Conservation (phyloP, 2,113 vertebrate species). For the Holacanthus passer region DNA sequence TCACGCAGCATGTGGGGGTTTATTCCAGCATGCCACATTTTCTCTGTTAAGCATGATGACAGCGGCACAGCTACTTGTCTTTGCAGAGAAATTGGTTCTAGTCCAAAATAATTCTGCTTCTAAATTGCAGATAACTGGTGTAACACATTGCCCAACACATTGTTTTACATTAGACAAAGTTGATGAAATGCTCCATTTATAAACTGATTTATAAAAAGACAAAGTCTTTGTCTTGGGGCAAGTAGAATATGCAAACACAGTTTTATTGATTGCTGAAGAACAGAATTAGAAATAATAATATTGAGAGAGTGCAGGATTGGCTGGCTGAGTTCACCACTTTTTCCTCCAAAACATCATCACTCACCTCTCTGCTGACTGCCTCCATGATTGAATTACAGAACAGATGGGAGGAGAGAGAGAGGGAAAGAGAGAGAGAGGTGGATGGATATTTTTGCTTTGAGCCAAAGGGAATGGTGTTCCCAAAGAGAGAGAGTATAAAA, state of each 20-base stretch:
- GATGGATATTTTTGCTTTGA: slow-evolving; percentile 52
- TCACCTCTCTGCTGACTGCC: slow-evolving; percentile 68
- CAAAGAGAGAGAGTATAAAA: background rate
- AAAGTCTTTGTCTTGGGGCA: too few species aligned
- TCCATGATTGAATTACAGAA: slow-evolving; percentile 81
- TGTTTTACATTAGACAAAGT: background rate
- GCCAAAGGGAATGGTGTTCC: slow-evolving; percentile 26
- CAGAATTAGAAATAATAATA: slow-evolving; percentile 42
- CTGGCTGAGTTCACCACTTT: slow-evolving; percentile 56
- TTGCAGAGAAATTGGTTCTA: background rate
- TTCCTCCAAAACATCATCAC: slow-evolving; percentile 75
- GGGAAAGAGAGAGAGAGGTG: slow-evolving; percentile 16
- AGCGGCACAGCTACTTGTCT: background rate
- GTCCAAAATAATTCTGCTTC: background rate
- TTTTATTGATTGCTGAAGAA: slow-evolving; percentile 25
- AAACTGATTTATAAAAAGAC: too few species aligned
- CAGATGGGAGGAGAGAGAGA: slow-evolving; percentile 48
- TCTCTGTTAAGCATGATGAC: background rate
- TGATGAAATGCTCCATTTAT: background rate
- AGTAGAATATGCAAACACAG: background rate
- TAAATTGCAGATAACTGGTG: background rate
- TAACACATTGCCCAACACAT: background rate
- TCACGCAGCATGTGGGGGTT: background rate
- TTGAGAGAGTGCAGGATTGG: slow-evolving; percentile 38
- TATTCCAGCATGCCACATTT: background rate